Base-by-base conservation (phyloP, 2,888 invertebrate genomes). In the Polietes domitor region DNA sequence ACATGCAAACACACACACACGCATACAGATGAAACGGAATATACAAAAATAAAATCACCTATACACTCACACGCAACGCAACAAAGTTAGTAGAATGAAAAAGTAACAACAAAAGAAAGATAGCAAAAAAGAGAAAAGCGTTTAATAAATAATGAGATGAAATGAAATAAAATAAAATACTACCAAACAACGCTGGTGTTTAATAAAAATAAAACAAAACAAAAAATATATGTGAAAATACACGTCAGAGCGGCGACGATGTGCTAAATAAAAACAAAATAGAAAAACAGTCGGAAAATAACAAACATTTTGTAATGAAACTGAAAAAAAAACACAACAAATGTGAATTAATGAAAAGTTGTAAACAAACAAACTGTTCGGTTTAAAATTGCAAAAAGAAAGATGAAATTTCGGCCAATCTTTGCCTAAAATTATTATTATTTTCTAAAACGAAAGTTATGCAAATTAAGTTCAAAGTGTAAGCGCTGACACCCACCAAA, bases 1-100 rank as follows among this genome's bases (percentile, higher is more conserved):
- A n/a, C n/a, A n/a, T 82, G 68, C 55, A 85, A 85, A 80, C 82
- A 87, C 21, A 21, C 24, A 26, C 2, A n/a, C 83, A 87, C 55
- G 2, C 58, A 58, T 10, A 47, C 47, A n/a, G 6, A 2, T n/a
- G 88, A 86, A 82, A 82, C 85, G 80, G 21, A 75, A 7, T 37
- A 37, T 37, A 37, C 37, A 37, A 37, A 85, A 85, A 85, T 85
- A 32, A 79, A 88, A 41, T 86, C 87, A 37, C 80, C 21, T 28
- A 75, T 72, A 78, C 68, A 43, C 21, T 24, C 61, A 41, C 15
- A 50, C 17, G 26, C 1, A 72, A 55, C n/a, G n/a, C 32, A 32
- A 32, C 55, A 55, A 72, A 53, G 9, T 53, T 24, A 26, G 9
- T 72, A 58, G 9, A 72, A 73, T 6, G 41, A 32, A 55, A 41